Evolutionary conservation across 2,888 invertebrate species (phyloP).

Genomic region (Zootermopsis nevadensis): DNA sequence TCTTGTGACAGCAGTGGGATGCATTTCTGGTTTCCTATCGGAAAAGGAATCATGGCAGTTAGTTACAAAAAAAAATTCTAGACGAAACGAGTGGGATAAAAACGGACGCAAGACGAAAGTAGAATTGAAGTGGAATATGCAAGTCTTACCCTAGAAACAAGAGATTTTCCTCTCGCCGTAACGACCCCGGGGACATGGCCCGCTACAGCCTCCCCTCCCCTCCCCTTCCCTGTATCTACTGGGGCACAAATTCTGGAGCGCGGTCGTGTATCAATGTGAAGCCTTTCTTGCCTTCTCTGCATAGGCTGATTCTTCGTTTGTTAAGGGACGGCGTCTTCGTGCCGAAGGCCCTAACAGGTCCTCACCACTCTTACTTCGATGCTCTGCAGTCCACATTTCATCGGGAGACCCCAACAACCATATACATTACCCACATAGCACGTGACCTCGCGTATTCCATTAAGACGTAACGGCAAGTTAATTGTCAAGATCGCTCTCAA

Average conservation of each 20-base stretch:
- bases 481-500: no score
- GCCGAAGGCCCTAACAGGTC: no score
- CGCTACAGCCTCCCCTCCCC: background rate
- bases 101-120: background rate
- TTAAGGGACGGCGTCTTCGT: no score
- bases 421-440: no score
- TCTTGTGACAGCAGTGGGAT: background rate
- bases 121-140: conserved; percentile 29
- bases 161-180: background rate
- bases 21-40: background rate
- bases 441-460: no score
- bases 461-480: no score
- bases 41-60: conserved; percentile 2
- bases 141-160: conserved; percentile 6
- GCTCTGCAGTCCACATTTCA: no score
- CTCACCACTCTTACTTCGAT: no score
- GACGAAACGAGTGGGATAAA: background rate
- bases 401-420: no score
- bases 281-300: no score
- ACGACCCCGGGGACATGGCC: background rate
- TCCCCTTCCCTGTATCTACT: background rate
- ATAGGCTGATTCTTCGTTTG: no score
- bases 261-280: conserved; percentile 9
- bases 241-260: background rate
- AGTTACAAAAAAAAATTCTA: background rate